These are phyloP conservation scores for Nematolebias whitei DNA, from an alignment of 2,113 vertebrate genomes.

Conservation along the genomic window DNA sequence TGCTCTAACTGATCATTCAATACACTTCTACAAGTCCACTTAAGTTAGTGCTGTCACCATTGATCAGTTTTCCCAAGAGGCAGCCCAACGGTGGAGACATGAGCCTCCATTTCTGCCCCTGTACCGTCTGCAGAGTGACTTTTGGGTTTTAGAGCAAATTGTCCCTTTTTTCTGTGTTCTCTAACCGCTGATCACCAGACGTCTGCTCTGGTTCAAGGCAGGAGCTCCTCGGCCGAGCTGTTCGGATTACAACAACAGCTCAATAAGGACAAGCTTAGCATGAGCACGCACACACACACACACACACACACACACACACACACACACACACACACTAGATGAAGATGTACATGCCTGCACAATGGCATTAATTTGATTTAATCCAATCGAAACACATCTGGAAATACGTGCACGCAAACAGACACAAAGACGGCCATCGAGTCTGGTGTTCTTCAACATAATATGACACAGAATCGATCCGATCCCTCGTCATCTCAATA, in stretches of 20 bases:
- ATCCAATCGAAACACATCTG: conserved; percentile 45
- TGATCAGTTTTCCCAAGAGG: conserved; percentile 5
- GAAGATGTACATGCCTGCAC: conserved; percentile 53
- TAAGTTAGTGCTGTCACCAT: background rate
- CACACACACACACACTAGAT: conserved; percentile 4
- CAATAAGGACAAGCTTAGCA: conserved; percentile 79
- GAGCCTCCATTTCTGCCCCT: conserved; percentile 7
- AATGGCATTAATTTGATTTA: conserved; percentile 58
- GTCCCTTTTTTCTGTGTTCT: conserved; percentile 45
- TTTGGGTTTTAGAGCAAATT: conserved; percentile 56
- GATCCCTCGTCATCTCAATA: conserved; percentile 78
- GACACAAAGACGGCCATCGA: conserved; percentile 60
- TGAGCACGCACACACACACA: conserved; percentile 22
- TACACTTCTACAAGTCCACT: background rate
- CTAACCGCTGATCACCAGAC: conserved; percentile 56
- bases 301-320: conserved; percentile 6
- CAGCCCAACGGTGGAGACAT: conserved; percentile 21
- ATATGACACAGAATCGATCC: conserved; percentile 79
- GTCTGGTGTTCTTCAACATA: conserved; percentile 78
- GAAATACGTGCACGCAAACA: conserved; percentile 26
- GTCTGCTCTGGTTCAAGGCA: conserved; percentile 59
- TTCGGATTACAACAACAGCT: conserved; percentile 83
- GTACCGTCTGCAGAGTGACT: conserved; percentile 35
- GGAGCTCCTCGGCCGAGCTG: conserved; percentile 67
- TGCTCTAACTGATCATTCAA: too few species aligned